Evolutionary conservation across 2,113 vertebrate genomes (phyloP).

Genomic region (Enhydra lutris): DNA sequence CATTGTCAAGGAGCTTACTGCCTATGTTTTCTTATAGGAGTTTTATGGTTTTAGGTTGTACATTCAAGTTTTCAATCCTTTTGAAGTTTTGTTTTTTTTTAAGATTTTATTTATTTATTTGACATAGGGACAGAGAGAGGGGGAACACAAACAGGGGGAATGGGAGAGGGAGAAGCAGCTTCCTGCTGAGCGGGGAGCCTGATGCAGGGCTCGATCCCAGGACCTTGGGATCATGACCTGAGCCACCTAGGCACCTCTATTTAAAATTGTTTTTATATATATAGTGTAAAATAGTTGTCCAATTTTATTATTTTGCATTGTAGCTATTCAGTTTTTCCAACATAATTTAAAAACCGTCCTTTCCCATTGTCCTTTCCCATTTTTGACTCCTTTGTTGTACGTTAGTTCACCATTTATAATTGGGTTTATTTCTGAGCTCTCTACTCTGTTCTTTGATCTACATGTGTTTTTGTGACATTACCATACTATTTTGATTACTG

Average conservation of each 20-base stretch:
- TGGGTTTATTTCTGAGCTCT: background rate
- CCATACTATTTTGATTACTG: background rate
- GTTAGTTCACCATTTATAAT: background rate
- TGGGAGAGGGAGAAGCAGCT: too few species aligned
- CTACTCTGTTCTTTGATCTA: background rate
- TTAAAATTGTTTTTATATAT: background rate
- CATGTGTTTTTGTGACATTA: background rate
- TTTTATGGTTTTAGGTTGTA: background rate
- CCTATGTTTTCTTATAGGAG: background rate
- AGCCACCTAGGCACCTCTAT: too few species aligned
- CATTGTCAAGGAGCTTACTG: background rate
- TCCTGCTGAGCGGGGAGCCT: too few species aligned
- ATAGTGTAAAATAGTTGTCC: background rate
- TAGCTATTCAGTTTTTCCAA: background rate
- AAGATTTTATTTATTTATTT: too few species aligned
- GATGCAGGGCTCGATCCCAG: too few species aligned
- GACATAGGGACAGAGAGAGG: too few species aligned
- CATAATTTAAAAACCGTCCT: background rate
- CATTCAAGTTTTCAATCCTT: background rate
- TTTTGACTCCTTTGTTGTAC: background rate
- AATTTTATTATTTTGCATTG: background rate
- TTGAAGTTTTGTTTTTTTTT: background rate
- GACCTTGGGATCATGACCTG: too few species aligned
- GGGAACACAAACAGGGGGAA: too few species aligned
- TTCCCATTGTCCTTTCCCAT: background rate